Evolutionary conservation across 37 sponge, comb jelly and placozoan species (phyloP), one percentile per base, ranked within the genome.

Genomic region (Cliona cf. orientalis): DNA sequence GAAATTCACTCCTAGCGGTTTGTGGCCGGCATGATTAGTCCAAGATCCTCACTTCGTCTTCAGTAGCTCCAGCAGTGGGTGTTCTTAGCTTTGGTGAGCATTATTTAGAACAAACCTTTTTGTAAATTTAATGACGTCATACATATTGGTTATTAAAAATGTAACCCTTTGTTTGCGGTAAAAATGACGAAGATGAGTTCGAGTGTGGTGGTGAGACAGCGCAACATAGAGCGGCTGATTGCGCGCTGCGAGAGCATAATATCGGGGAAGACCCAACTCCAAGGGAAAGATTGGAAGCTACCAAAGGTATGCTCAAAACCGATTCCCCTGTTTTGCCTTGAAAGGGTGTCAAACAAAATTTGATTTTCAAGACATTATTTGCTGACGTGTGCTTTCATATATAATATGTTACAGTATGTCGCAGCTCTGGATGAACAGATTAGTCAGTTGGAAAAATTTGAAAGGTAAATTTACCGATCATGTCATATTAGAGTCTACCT

Each of bases 281-380:
- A 66, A 34, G 85, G 80, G 11, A 45, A 75, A 44, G 82, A 76
- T 41, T 91, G 91, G 91, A 89, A 89, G 65, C 72, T 89, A 42
- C 31, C 45, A 31, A 69, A 76, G 72, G 89, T 89, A 33, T 49
- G 42, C 2, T n/a, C 5, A 3, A 9, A 29, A 29, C 4, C 33
- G n/a, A n/a, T n/a, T n/a, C n/a, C n/a, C n/a, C n/a, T n/a, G n/a
- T n/a, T n/a, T n/a, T n/a, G n/a, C n/a, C n/a, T n/a, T n/a, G n/a
- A n/a, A n/a, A n/a, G n/a, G n/a, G n/a, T n/a, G n/a, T n/a, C n/a
- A n/a, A n/a, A n/a, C n/a, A n/a, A n/a, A n/a, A n/a, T n/a, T n/a
- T n/a, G n/a, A n/a, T n/a, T n/a, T n/a, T n/a, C n/a, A n/a, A n/a
- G n/a, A 42, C 12, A 11, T 71, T 7, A 42, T 25, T 71, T n/a